phyloP scores from a whole-genome alignment of 2,113 vertebrate genomes.

The Sylvia atricapilla region DNA sequence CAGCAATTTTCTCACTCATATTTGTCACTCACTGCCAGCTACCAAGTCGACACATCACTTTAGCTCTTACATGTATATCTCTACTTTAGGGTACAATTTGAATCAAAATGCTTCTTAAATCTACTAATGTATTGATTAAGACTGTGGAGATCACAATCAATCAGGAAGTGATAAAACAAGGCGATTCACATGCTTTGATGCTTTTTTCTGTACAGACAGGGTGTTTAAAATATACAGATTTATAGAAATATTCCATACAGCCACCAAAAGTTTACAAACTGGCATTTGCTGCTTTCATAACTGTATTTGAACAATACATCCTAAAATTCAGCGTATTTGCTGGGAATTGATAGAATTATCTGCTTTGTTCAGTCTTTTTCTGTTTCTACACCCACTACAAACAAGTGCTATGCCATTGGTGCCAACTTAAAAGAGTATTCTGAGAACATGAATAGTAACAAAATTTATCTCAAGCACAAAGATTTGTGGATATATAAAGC shows the following conservation, averaged over 20 bases:
- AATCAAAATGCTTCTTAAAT: background rate
- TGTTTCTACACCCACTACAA: background rate
- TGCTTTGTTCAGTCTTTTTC: background rate
- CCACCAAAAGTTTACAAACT: background rate
- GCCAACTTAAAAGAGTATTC: background rate
- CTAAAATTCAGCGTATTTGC: background rate
- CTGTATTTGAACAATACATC: background rate
- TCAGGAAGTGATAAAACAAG: background rate
- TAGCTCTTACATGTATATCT: background rate
- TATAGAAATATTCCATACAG: background rate
- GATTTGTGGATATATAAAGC: background rate
- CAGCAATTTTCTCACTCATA: background rate
- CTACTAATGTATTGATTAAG: background rate
- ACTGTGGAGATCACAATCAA: background rate
- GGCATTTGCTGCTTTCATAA: background rate
- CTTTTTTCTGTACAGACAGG: background rate
- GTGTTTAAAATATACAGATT: background rate
- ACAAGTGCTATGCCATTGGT: fast-evolving
- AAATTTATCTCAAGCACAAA: background rate
- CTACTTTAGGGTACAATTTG: background rate
- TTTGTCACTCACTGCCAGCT: background rate
- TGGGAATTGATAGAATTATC: background rate
- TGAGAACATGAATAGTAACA: background rate
- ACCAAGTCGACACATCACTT: background rate
- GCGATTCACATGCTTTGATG: background rate